A percentile compares a stretch with the other conserved stretches of the same genome.
phyloP scores from a whole-genome alignment of 2,888 invertebrate genomes.

The Cheilosia pagana region DNA sequence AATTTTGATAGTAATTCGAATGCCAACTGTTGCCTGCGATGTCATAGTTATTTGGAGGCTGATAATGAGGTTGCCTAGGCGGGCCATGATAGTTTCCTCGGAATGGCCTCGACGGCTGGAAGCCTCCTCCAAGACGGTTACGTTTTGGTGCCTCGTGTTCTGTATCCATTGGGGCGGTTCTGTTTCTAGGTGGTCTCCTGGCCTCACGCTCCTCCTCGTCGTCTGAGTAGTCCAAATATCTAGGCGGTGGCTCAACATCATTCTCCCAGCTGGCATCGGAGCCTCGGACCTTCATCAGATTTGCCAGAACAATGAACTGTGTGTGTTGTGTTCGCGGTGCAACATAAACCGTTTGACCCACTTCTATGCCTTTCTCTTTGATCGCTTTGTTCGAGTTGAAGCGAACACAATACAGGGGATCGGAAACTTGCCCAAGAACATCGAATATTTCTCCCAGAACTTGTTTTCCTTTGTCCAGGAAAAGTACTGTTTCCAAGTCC shows the following conservation, averaged over 20 bases:
- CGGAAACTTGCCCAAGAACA: slow-evolving; percentile 93
- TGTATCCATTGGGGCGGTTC: slow-evolving; percentile 78
- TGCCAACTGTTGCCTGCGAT: slow-evolving; percentile 81
- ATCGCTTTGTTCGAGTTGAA: slow-evolving; percentile 93
- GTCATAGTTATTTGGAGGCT: slow-evolving; percentile 76
- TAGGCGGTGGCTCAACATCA: slow-evolving; percentile 91
- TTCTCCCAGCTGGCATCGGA: slow-evolving; percentile 95
- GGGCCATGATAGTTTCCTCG: slow-evolving; percentile 35
- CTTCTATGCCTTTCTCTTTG: slow-evolving; percentile 86
- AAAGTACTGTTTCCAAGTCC: slow-evolving; percentile 94
- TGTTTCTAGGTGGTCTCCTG: slow-evolving; percentile 81
- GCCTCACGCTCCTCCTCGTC: slow-evolving; percentile 91
- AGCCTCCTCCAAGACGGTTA: slow-evolving; percentile 31
- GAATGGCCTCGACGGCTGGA: slow-evolving; percentile 45
- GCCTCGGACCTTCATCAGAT: slow-evolving; percentile 90
- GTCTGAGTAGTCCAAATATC: slow-evolving; percentile 92
- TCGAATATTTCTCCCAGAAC: slow-evolving; percentile 92
- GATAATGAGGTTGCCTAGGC: slow-evolving; percentile 12
- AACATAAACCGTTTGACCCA: slow-evolving; percentile 91
- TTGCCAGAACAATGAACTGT: slow-evolving; percentile 89
- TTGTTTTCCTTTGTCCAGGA: slow-evolving; percentile 90
- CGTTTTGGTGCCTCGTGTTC: slow-evolving; percentile 47
- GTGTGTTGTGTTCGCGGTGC: slow-evolving; percentile 92
- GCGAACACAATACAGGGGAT: slow-evolving; percentile 95
- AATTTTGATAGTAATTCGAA: slow-evolving; percentile 80